Percentiles rank a stretch among this genome's conserved stretches.
phyloP scores from a whole-genome alignment of 2,113 vertebrate genomes.

The Plecturocebus donacophilus region DNA sequence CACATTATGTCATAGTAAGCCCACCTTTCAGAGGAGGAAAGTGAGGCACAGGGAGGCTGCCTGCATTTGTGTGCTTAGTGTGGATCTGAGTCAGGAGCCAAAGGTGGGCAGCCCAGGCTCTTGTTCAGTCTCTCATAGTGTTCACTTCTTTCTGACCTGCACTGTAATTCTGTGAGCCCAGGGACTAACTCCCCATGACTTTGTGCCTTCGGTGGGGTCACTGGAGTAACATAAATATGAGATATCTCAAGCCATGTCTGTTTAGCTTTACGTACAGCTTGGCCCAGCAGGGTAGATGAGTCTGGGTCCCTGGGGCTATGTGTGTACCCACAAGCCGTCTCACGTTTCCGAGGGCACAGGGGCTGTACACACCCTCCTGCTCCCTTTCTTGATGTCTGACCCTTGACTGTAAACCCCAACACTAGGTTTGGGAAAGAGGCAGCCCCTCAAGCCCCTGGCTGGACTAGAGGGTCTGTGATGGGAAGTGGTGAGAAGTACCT shows the following conservation, averaged over 20 bases:
- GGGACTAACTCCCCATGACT: background rate
- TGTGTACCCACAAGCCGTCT: background rate
- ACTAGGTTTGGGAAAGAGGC: background rate
- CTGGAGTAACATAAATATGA: background rate
- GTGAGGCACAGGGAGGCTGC: no score
- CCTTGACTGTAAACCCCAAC: background rate
- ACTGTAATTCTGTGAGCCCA: background rate
- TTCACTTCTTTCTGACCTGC: background rate
- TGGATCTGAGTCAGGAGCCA: background rate
- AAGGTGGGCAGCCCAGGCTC: background rate
- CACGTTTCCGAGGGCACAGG: background rate
- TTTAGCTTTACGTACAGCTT: background rate
- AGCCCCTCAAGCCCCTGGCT: fast-evolving
- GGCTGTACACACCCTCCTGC: no score
- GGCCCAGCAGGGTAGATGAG: background rate
- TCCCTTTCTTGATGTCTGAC: background rate
- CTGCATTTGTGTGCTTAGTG: background rate
- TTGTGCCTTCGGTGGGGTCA: background rate
- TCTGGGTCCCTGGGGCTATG: background rate
- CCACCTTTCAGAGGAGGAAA: background rate
- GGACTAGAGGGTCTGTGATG: background rate
- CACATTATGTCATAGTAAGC: background rate
- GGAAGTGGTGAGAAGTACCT: background rate
- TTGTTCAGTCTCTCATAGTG: background rate
- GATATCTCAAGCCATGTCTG: background rate